phyloP scores from a whole-genome alignment of 2,797 vertebrate species.

The Phoeniculus purpureus region DNA sequence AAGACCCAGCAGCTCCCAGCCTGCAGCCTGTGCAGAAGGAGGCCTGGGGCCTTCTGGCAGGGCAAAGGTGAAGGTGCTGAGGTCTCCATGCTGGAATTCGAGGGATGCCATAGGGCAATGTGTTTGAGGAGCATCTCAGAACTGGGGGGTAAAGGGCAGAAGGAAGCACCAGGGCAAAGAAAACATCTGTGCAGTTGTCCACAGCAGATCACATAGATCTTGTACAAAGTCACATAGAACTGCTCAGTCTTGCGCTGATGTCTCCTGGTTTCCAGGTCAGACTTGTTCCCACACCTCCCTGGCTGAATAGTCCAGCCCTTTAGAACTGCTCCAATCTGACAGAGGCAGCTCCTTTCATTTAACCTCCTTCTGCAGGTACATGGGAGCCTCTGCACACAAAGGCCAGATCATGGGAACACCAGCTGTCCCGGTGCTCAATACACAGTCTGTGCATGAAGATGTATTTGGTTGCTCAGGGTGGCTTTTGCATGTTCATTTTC shows the following conservation, averaged over 20 bases:
- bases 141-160: neutral
- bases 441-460: too few relatives aligned
- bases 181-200: neutral
- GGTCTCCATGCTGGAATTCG: neutral
- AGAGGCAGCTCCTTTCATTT: neutral
- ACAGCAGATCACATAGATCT: neutral
- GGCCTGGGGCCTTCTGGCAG: neutral
- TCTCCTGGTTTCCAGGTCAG: neutral
- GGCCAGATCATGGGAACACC: neutral
- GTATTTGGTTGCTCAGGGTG: neutral
- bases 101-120: neutral
- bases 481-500: fast-evolving
- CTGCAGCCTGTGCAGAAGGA: fast-evolving
- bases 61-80: neutral
- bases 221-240: neutral
- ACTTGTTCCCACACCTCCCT: neutral
- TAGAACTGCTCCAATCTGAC: neutral
- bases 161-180: neutral
- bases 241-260: neutral
- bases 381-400: fast-evolving
- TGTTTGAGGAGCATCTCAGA: neutral
- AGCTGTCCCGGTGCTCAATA: neutral
- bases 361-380: neutral
- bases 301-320: neutral
- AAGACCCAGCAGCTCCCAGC: neutral